Base-by-base conservation (phyloP, 2,113 vertebrate genomes). In the Hucho hucho region DNA sequence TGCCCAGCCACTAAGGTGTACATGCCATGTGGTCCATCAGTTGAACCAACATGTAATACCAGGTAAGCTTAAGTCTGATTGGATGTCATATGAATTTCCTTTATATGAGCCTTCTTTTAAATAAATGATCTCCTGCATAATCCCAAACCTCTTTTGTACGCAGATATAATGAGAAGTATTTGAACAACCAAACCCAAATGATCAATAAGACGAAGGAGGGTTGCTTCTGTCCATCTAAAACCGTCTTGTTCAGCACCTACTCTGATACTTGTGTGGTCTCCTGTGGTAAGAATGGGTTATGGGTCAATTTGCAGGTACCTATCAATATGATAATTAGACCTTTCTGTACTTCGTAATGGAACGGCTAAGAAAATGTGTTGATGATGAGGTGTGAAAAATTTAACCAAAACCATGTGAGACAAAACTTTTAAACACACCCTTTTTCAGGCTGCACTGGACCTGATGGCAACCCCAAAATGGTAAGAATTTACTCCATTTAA, bases 381-480 rank as follows among this genome's bases (percentile, higher is more conserved):
- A 46, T 46, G 6, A 11, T 2, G 9, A 43, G 37, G 37, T 43
- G 37, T 28, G 16, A 11, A 20, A 2, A 32, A 67, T 18, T 9
- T 9, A 16, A n/a, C 29, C 29, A 16, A 16, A 7, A 32, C 29
- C 4, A 67, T 32, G 14, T 37, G 4, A 64, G 56, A 64, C 5
- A 37, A 26, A n/a, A 5, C 1, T 25, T 63, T 46, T 73, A 4
- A 67, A 32, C 47, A 43, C 11, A 25, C 1, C 22, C 16, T 83
- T 72, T 86, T 87, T n/a, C 79, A 96, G 95, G 74, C 72, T 96
- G 95, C 37, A 90, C 93, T 68, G 95, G 95, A 64, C 93, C 95
- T 12, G 91, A 95, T 28, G 95, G 95, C 26, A 76, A 83, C 59
- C 94, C 94, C 65, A 94, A 86, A 86, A 20, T 72, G 73, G 95